Base-by-base conservation (phyloP, 2,888 invertebrate species). In the Adelphocoris suturalis region DNA sequence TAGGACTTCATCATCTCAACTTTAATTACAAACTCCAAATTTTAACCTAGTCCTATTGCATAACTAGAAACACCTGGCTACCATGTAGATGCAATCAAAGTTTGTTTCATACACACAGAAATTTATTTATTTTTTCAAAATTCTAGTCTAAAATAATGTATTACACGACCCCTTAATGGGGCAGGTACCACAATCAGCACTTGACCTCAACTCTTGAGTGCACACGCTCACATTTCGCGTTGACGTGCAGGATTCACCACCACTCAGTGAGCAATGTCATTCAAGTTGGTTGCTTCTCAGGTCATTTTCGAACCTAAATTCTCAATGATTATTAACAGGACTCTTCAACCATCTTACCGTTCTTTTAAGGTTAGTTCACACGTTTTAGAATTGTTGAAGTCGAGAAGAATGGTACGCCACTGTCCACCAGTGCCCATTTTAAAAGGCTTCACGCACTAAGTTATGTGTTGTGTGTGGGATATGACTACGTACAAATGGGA, bases 321-420 rank as follows among this genome's bases (percentile, higher is more conserved):
- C 47, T 78, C 78, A 46, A 78, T 78, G 78, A 78, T 78, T 19
- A 46, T 19, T 46, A 78, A 12, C 46, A 78, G 78, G 47, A 46
- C 37, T 19, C 37, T 78, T 46, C 78, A 78, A 13, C 78, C 78
- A 0, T 78, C 78, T 16, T 78, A 16, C 47, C 37, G 14, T 46
- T 78, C 37, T 78, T 46, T 78, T 16, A 78, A 78, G 78, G 78
- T 78, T 78, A 19, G 78, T 78, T 46, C 13, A 68, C 23, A 7
- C 0, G 27, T 78, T 78, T 78, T 78, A 23, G 9, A n/a, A 9
- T 19, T 75, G 28, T 75, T 75, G 28, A 28, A 16, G n/a, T 75
- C 52, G 12, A 11, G 16, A 52, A 52, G 16, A 52, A 7, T 16
- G 12, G 11, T 11, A 11, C 11, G 52, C 7, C 2, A 52, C 11